phyloP scores from a whole-genome alignment of 2,797 vertebrate genomes.

The Silurus lanzhouensis region DNA sequence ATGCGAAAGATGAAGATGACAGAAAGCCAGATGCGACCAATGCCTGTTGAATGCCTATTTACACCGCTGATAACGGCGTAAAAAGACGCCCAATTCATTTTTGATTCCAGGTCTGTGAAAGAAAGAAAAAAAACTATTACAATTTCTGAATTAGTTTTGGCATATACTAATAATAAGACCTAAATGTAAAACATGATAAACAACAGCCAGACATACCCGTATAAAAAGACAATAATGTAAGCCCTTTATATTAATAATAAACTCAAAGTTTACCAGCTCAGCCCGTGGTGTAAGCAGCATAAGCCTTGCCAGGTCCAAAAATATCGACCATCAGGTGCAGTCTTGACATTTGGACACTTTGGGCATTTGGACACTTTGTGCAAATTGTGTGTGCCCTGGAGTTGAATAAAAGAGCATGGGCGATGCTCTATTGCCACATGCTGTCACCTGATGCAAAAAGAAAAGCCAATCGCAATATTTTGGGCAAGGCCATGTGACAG shows the following conservation, averaged over 20 bases:
- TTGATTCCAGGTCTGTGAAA: slow-evolving; percentile 81
- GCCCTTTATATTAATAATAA: slow-evolving; percentile 19
- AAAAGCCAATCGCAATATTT: slow-evolving; percentile 74
- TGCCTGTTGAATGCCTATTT: slow-evolving; percentile 96
- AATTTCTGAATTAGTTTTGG: background rate
- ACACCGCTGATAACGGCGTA: slow-evolving; percentile 95
- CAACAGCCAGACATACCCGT: background rate
- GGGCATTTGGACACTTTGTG: slow-evolving; percentile 63
- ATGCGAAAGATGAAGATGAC: slow-evolving; percentile 99
- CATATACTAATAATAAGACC: background rate
- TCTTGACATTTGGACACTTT: slow-evolving; percentile 68
- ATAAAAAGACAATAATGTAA: slow-evolving; percentile 6
- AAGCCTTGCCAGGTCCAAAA: slow-evolving; percentile 69
- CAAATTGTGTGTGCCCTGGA: slow-evolving; percentile 54
- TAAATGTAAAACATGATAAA: background rate
- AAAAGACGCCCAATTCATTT: slow-evolving; percentile 97
- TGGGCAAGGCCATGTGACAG: slow-evolving; percentile 69
- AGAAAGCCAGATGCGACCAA: slow-evolving; percentile 95
- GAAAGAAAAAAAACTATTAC: slow-evolving; percentile 3
- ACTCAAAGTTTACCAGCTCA: slow-evolving; percentile 71
- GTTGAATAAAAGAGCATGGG: slow-evolving; percentile 74
- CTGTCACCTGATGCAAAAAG: slow-evolving; percentile 71
- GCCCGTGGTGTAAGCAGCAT: slow-evolving; percentile 70
- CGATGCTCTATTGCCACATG: slow-evolving; percentile 66
- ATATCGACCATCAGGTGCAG: slow-evolving; percentile 67